phyloP scores from a whole-genome alignment of 2,113 vertebrate genomes.

The Bufo gargarizans region DNA sequence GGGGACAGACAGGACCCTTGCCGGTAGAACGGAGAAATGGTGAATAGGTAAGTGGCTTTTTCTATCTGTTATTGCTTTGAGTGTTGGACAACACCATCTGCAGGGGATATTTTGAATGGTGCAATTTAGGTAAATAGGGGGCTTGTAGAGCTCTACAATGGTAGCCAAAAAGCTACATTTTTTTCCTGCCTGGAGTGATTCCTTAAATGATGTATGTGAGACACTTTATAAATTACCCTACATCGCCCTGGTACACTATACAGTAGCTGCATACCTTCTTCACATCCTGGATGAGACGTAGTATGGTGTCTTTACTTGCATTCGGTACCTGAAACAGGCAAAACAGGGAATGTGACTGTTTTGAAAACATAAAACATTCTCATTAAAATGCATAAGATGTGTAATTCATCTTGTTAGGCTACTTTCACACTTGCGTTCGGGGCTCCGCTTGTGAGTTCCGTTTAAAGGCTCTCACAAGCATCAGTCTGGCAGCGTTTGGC shows the following conservation, averaged over 20 bases:
- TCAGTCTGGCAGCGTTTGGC: too few relatives aligned
- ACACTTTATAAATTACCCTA: background rate
- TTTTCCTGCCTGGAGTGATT: too few relatives aligned
- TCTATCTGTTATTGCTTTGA: too few relatives aligned
- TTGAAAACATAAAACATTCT: background rate
- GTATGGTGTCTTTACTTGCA: slow-evolving; percentile 89
- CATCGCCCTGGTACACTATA: background rate
- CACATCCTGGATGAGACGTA: slow-evolving; percentile 92
- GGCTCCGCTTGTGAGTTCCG: too few relatives aligned
- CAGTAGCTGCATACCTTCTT: slow-evolving; percentile 82
- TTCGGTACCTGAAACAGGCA: slow-evolving; percentile 83
- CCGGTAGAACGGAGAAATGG: too few relatives aligned
- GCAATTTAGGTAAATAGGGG: too few relatives aligned
- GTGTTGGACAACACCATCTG: too few relatives aligned
- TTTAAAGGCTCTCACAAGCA: too few relatives aligned
- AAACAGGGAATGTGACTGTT: background rate
- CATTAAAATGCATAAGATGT: background rate
- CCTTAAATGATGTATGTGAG: background rate
- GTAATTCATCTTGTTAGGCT: background rate
- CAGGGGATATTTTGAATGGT: too few relatives aligned
- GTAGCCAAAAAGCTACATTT: background rate
- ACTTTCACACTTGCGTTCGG: too few relatives aligned
- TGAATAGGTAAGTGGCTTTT: too few relatives aligned
- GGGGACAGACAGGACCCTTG: too few relatives aligned
- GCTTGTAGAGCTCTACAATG: background rate